These are phyloP conservation scores for Temnothorax longispinosus DNA, from an alignment of 1,140 invertebrate genomes.

Conservation along the genomic window DNA sequence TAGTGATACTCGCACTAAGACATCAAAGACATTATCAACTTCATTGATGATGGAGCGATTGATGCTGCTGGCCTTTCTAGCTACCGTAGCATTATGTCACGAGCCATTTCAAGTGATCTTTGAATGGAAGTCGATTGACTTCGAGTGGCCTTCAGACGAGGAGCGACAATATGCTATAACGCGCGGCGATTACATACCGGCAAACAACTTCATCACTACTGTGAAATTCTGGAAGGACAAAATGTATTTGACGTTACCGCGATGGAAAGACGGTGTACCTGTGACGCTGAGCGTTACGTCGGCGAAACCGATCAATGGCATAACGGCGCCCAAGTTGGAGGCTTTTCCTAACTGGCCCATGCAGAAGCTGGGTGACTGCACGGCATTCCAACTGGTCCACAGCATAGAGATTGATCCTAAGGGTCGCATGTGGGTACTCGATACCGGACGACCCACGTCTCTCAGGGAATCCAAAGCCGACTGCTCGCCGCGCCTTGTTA, in stretches of 20 bases:
- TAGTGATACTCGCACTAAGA: too few relatives aligned
- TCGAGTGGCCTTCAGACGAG: conserved; percentile 80
- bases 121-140: conserved; percentile 82
- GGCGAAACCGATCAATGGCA: conserved; percentile 78
- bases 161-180: conserved; percentile 83
- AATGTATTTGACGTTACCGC: conserved; percentile 88
- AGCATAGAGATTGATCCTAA: conserved; percentile 89
- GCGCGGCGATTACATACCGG: conserved; percentile 86
- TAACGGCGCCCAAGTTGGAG: conserved; percentile 87
- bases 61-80: conserved; percentile 46
- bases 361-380: conserved; percentile 88
- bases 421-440: conserved; percentile 90
- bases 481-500: conserved; percentile 89
- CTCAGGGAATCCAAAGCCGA: conserved; percentile 81
- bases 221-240: conserved; percentile 88
- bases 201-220: conserved; percentile 88
- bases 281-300: conserved; percentile 89
- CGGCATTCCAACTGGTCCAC: conserved; percentile 89
- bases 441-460: conserved; percentile 87
- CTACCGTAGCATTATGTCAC: conserved; percentile 77
- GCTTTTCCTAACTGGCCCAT: conserved; percentile 90
- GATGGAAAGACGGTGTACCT: conserved; percentile 89
- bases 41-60: conserved; percentile 50
- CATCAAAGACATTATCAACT: background rate
- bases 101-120: conserved; percentile 84